These are phyloP conservation scores for Agrilus biguttatus DNA, from an alignment of 2,888 invertebrate genomes.

Conservation along the genomic window DNA sequence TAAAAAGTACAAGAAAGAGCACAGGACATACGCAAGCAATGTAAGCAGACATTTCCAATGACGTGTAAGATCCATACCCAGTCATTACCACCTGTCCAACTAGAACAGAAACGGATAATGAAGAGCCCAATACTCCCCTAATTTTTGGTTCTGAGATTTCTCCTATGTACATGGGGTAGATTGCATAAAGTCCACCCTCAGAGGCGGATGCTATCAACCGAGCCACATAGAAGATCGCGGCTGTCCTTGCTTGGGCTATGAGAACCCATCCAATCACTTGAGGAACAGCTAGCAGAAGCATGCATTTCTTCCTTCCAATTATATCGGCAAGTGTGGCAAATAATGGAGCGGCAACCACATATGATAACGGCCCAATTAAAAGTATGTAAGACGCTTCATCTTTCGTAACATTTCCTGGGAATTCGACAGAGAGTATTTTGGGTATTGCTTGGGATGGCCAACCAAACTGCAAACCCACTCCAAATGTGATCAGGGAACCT, in stretches of 20 bases:
- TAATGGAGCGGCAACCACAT: conserved; percentile 9
- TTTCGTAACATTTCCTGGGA: conserved; percentile 7
- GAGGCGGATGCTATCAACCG: conserved; percentile 10
- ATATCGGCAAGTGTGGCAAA: conserved; percentile 13
- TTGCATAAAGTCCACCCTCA: conserved; percentile 12
- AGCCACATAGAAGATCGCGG: conserved; percentile 6
- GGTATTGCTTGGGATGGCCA: conserved; percentile 15
- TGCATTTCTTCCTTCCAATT: conserved; percentile 18
- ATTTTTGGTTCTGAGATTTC: conserved; percentile 14
- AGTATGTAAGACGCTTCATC: conserved; percentile 13
- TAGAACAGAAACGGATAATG: conserved; percentile 9
- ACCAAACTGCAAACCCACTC: conserved; percentile 8
- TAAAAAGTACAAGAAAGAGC: conserved; percentile 13
- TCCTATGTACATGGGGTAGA: conserved; percentile 14
- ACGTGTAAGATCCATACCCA: conserved; percentile 6
- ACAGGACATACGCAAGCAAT: conserved; percentile 11
- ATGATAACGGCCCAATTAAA: conserved; percentile 12
- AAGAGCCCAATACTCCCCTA: conserved; percentile 12
- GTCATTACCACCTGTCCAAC: conserved; percentile 3
- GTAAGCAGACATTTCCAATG: conserved; percentile 4
- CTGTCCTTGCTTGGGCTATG: conserved; percentile 8
- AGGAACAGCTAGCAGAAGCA: conserved; percentile 18
- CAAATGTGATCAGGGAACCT: too few species aligned
- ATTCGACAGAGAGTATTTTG: conserved; percentile 9
- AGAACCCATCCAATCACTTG: conserved; percentile 17